Conservation (phyloP, 2,797 vertebrate species). For the Anguilla megastoma region DNA sequence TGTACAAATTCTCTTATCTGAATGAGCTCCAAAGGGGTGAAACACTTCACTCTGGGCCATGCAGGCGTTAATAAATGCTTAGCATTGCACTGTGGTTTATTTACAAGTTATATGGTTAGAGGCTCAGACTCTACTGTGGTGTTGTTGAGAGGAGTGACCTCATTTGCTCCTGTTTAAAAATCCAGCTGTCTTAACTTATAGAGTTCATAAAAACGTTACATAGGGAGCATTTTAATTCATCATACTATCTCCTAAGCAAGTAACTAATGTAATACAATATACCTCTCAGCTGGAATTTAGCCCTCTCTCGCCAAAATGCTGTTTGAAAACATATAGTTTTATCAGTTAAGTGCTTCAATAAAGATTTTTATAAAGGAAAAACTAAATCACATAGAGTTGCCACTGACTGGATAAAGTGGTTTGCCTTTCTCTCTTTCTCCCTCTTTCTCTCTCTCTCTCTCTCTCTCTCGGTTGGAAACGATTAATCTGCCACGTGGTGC, state of each 20-base stretch:
- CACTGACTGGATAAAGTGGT: not conserved
- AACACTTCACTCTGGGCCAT: not conserved
- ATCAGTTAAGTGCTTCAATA: not conserved
- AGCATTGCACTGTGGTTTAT: not conserved
- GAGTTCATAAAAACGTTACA: not conserved
- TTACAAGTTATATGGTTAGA: not conserved
- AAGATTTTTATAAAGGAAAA: not conserved
- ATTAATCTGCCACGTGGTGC: conserved; percentile 41
- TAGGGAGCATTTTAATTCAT: not conserved
- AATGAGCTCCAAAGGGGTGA: conserved; percentile 48
- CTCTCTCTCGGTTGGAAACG: conserved; percentile 32
- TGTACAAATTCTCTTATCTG: conserved; percentile 39
- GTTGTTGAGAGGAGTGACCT: not conserved
- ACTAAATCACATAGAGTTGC: not conserved
- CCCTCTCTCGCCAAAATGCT: not conserved
- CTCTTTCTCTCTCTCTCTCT: not conserved
- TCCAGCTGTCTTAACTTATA: not conserved
- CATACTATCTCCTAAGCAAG: not conserved
- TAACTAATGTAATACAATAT: not conserved
- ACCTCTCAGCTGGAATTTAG: not conserved
- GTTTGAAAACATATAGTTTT: not conserved
- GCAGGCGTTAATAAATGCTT: not conserved
- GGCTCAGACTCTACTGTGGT: conserved; percentile 1
- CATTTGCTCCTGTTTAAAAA: not conserved
- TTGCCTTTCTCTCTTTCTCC: conserved; percentile 8